These are phyloP conservation scores for Lepilemur septentrionalis DNA, from an alignment of 2,797 vertebrate genomes.

Conservation along the genomic window DNA sequence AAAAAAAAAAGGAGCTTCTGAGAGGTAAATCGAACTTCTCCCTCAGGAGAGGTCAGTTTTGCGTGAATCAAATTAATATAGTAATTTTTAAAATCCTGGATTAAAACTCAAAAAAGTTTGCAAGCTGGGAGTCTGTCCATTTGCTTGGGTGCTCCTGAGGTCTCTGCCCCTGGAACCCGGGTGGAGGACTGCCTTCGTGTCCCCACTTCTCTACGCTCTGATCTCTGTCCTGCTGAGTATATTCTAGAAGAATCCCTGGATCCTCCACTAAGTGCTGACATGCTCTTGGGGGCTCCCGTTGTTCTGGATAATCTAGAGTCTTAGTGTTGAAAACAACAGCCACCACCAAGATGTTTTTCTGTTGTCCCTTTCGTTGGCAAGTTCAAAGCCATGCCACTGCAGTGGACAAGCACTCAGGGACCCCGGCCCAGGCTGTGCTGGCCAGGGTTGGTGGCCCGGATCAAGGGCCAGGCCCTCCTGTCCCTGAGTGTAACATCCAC, in stretches of 20 bases:
- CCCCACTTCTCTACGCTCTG: too few relatives aligned
- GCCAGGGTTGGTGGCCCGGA: too few relatives aligned
- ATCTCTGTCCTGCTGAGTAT: too few relatives aligned
- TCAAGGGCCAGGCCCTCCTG: background rate
- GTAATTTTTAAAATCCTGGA: background rate
- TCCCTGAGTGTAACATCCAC: background rate
- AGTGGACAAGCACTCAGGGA: fast-evolving
- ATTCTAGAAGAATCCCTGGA: background rate
- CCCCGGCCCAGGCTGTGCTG: background rate
- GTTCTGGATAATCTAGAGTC: background rate
- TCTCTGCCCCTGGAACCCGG: background rate
- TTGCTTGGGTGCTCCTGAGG: background rate
- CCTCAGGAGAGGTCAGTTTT: background rate
- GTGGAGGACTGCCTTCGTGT: fast-evolving
- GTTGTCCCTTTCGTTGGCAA: background rate
- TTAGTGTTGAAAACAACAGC: background rate
- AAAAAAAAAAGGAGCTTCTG: background rate
- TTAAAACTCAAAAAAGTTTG: too few relatives aligned
- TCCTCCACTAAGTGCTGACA: background rate
- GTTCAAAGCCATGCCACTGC: background rate
- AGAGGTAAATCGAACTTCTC: background rate
- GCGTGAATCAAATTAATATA: background rate
- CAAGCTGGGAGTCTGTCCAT: background rate
- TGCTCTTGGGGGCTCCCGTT: background rate
- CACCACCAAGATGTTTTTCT: fast-evolving